Percentiles rank a stretch among this genome's conserved stretches.
phyloP scores from a whole-genome alignment of 2,888 invertebrate genomes.

The Caenorhabditis sulstoni region DNA sequence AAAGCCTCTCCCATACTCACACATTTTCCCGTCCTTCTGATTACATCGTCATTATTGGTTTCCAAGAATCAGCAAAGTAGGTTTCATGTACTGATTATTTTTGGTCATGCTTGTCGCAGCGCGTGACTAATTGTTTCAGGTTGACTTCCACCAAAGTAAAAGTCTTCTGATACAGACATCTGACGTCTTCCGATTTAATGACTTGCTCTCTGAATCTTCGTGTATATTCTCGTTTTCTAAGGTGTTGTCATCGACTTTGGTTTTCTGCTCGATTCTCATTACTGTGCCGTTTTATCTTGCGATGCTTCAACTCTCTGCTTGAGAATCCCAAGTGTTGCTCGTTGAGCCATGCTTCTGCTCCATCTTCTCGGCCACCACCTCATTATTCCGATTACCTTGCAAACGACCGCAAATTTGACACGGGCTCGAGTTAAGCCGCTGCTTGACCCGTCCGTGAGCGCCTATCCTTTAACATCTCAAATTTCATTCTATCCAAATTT shows the following conservation, averaged over 20 bases:
- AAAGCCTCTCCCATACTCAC: neutral
- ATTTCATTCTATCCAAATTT: constrained; percentile 31
- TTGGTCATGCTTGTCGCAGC: constrained; percentile 1
- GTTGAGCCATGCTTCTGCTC: constrained; percentile 17
- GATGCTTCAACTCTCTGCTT: neutral
- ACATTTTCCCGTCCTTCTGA: neutral
- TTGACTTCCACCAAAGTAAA: constrained; percentile 37
- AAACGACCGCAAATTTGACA: constrained; percentile 39
- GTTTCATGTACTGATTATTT: constrained; percentile 14
- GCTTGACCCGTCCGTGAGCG: constrained; percentile 48
- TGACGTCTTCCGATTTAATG: constrained; percentile 31
- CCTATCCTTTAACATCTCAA: constrained; percentile 23
- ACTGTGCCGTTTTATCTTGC: neutral
- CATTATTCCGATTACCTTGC: constrained; percentile 55
- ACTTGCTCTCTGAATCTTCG: neutral
- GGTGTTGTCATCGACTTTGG: too few species aligned
- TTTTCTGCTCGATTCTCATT: too few species aligned
- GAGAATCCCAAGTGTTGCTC: constrained; percentile 47
- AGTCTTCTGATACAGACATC: constrained; percentile 20
- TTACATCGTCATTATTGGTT: neutral
- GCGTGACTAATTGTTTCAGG: constrained; percentile 45
- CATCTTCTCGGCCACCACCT: constrained; percentile 1
- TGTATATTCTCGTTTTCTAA: neutral
- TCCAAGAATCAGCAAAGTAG: constrained; percentile 6
- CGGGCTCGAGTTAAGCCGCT: constrained; percentile 43